These are phyloP conservation scores for Hyperoplus immaculatus DNA, from an alignment of 2,797 vertebrate genomes.

Conservation along the genomic window DNA sequence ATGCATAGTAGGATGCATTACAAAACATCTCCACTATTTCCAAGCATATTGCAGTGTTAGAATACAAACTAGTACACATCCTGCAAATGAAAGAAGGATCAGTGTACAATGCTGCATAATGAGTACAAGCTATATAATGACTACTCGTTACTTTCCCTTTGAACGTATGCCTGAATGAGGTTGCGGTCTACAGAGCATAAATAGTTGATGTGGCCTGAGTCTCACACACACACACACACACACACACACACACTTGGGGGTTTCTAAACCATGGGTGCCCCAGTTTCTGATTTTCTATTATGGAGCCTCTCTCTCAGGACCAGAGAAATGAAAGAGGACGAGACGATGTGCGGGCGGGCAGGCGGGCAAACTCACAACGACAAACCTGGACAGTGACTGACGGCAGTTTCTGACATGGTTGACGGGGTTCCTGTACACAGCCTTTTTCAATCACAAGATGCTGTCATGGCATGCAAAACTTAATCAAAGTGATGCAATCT, in stretches of 20 bases:
- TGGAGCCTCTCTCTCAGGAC: conserved; percentile 23
- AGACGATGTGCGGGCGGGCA: not conserved
- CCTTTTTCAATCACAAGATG: not conserved
- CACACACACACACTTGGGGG: not conserved
- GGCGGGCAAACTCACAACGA: not conserved
- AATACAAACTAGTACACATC: conserved; percentile 58
- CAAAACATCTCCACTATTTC: conserved; percentile 30
- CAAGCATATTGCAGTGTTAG: conserved; percentile 40
- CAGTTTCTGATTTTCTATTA: conserved; percentile 51
- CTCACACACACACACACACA: conserved; percentile 21
- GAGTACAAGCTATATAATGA: conserved; percentile 64
- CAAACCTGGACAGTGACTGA: conserved; percentile 21
- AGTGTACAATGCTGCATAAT: conserved; percentile 62
- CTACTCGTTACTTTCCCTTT: conserved; percentile 52
- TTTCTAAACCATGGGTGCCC: conserved; percentile 44
- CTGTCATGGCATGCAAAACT: conserved; percentile 7
- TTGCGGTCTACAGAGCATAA: conserved; percentile 58
- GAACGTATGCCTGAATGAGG: conserved; percentile 63
- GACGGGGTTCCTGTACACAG: not conserved
- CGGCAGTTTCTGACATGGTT: conserved; percentile 6
- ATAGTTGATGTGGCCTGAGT: conserved; percentile 71
- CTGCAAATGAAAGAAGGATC: conserved; percentile 53
- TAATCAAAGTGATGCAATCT: conserved; percentile 47
- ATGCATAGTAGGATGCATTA: conserved; percentile 28
- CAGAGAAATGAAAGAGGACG: conserved; percentile 17